Evolutionary conservation across 1,140 invertebrate genomes (phyloP), one percentile per base, ranked within the genome.

Genomic region (Dolichoris vasculosae): DNA sequence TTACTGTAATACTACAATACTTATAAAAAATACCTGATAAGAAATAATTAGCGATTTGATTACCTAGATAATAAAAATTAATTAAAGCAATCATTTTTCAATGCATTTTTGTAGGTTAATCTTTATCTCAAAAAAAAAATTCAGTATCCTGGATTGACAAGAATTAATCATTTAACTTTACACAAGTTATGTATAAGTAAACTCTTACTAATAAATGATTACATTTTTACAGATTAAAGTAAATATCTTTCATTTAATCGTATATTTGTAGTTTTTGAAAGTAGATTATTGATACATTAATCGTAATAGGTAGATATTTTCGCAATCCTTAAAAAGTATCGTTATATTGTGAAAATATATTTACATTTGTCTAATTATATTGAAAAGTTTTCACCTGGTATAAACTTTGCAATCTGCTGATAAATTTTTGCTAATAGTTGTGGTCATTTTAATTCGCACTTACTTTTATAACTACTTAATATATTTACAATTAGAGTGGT

Each of bases 391-490:
- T 64, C 63, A 64, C 63, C 63, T 64, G 30, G 63, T 30, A 30
- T 6, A 64, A 64, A 64, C 30, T 64, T 64, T 30, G 32, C 32
- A 32, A 64, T 4, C 63, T 64, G 63, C 63, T 64, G 30, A 30
- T 64, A 30, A 26, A 64, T 30, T 64, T 64, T 64, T 30, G 63
- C 63, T 64, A 30, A 32, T 30, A 64, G 63, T 32, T 32, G n/a
- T 64, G 32, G 63, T 64, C 63, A 64, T 64, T 64, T 64, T 30
- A 15, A 30, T 63, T 63, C 59, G 59, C 26, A 23, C 59, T 63
- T 63, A 23, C 32, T 64, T 64, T 64, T 64, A 64, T 32, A 64
- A 64, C 63, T 64, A 17, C 63, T 64, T 64, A 64, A 64, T 30
- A 64, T 64, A 64, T 30, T 64, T 64, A 30, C 30, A 15, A 64